Evolutionary conservation across 2,113 vertebrate species (phyloP).

Genomic region (Solea senegalensis): DNA sequence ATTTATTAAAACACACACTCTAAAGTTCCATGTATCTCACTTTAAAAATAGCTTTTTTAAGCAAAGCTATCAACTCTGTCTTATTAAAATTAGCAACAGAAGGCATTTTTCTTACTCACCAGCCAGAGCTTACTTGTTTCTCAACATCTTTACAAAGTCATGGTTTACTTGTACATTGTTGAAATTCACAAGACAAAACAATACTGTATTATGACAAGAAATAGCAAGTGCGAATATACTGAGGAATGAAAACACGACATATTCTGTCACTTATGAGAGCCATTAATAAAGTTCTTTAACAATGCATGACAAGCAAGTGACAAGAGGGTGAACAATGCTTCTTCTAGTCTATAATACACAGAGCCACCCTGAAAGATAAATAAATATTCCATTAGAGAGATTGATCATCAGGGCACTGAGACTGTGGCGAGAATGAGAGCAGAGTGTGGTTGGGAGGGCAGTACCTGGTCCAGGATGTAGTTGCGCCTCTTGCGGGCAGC

Average conservation of each 20-base stretch:
- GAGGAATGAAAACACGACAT: slow-evolving; percentile 73
- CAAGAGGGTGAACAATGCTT: slow-evolving; percentile 76
- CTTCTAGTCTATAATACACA: slow-evolving; percentile 82
- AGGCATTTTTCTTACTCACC: slow-evolving; percentile 88
- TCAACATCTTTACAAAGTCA: slow-evolving; percentile 87
- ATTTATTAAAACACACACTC: slow-evolving; percentile 81
- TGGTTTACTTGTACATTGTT: slow-evolving; percentile 85
- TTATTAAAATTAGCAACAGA: slow-evolving; percentile 84
- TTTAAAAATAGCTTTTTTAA: slow-evolving; percentile 72
- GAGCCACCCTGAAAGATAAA: slow-evolving; percentile 82
- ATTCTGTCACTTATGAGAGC: slow-evolving; percentile 72
- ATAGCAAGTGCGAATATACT: slow-evolving; percentile 73
- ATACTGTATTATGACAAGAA: slow-evolving; percentile 75
- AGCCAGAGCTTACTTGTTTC: slow-evolving; percentile 85
- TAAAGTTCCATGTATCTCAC: slow-evolving; percentile 79
- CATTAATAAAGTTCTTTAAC: slow-evolving; percentile 67
- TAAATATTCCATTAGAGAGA: slow-evolving; percentile 82
- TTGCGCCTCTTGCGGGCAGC: slow-evolving; percentile 92
- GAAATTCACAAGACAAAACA: slow-evolving; percentile 81
- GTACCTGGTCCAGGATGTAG: slow-evolving; percentile 95
- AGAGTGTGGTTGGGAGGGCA: slow-evolving; percentile 37
- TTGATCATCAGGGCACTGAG: slow-evolving; percentile 75
- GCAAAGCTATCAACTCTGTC: slow-evolving; percentile 74
- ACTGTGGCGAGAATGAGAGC: slow-evolving; percentile 62
- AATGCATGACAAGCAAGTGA: slow-evolving; percentile 76